These are phyloP conservation scores for Podabrus alpinus DNA, from an alignment of 2,888 invertebrate species.

Conservation along the genomic window DNA sequence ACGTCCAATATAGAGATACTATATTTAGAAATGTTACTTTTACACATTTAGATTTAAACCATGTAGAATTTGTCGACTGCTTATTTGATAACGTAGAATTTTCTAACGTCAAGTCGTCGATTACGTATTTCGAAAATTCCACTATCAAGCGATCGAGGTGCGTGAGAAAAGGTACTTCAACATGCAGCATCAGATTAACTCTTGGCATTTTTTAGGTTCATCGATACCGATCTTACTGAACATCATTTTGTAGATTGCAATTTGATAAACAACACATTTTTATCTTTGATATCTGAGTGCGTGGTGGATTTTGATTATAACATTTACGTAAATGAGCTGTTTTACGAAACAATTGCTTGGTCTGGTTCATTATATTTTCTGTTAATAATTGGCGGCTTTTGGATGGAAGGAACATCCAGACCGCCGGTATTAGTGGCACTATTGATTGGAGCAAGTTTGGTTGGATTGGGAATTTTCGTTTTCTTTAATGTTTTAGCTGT, in stretches of 20 bases:
- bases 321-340: slow-evolving; percentile 60
- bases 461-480: slow-evolving; percentile 61
- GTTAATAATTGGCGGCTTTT: slow-evolving; percentile 52
- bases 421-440: slow-evolving; percentile 47
- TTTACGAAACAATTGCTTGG: slow-evolving; percentile 51
- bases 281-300: slow-evolving; percentile 53
- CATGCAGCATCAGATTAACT: background rate
- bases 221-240: slow-evolving; percentile 68
- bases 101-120: slow-evolving; percentile 72
- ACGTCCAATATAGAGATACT: slow-evolving; percentile 64
- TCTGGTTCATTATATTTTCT: slow-evolving; percentile 57
- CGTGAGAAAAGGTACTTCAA: slow-evolving; percentile 13
- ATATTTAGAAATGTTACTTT: slow-evolving; percentile 69
- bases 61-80: slow-evolving; percentile 73
- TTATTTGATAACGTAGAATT: slow-evolving; percentile 71
- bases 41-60: slow-evolving; percentile 69
- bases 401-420: slow-evolving; percentile 46
- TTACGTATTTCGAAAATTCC: slow-evolving; percentile 67
- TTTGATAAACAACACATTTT: slow-evolving; percentile 60
- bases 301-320: slow-evolving; percentile 61
- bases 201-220: slow-evolving; percentile 59
- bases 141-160: slow-evolving; percentile 68
- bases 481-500: slow-evolving; percentile 54
- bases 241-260: slow-evolving; percentile 65
- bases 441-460: slow-evolving; percentile 54